Evolutionary conservation across 2,797 vertebrate species (phyloP), one percentile per base, ranked within the genome.

Genomic region (Lates japonicus): DNA sequence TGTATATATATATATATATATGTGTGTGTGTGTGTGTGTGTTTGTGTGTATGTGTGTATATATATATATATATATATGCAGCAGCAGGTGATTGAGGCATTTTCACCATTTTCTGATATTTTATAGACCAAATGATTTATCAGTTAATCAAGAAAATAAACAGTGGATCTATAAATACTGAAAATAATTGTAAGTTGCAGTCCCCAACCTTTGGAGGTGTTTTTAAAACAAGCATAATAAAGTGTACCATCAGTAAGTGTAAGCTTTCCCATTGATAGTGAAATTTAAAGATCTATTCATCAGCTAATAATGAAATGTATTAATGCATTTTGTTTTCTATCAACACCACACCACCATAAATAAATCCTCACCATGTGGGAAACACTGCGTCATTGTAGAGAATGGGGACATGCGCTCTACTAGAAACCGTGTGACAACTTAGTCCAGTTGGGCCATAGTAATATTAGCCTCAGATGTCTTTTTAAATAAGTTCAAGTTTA

Each of bases 311-410:
- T 57, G 41, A 20, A 17, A 25, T 55, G 1, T 17, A 41, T 44
- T n/a, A 12, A 13, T n/a, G 6, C 0, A 0, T 51, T 63, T 70
- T 74, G 68, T 70, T 39, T 63, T 37, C 17, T 25, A 51, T 59
- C 6, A 64, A 72, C 57, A 33, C 25, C 33, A 60, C 54, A 49
- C 9, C 39, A 51, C 22, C 14, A 31, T 17, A 22, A 60, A 71
- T 78, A 60, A 20, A 33, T 48, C 41, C 12, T 22, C 48, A 69
- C 35, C 52, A 57, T 76, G 48, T 69, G 66, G 17, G 39, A 44
- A 39, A 7, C 29, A 5, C 4, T 61, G 49, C 1, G 49, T 57
- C 71, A 62, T 6, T 29, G n/a, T 4, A 20, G 12, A 74, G 25
- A 68, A 58, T 29, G 29, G 19, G 58, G 51, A 46, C 55, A 66